Conservation (phyloP, 2,113 vertebrate genomes). For the Struthio camelus region DNA sequence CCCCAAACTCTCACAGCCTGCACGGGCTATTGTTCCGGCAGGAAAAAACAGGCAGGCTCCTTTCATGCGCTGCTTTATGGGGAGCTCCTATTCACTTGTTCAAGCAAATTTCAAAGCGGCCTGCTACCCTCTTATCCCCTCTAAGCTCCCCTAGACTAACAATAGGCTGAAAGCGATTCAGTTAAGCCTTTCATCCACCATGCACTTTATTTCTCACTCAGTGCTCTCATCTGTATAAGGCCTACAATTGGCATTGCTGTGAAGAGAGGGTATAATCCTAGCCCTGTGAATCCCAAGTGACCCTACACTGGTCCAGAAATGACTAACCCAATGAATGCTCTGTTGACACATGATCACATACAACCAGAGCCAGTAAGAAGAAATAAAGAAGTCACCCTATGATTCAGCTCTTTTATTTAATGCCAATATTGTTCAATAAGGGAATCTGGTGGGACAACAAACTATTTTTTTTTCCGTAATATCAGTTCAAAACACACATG, state of each 20-base stretch:
- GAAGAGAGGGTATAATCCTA: slow-evolving; percentile 80
- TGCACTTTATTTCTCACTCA: slow-evolving; percentile 88
- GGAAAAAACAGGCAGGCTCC: slow-evolving; percentile 82
- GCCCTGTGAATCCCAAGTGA: slow-evolving; percentile 80
- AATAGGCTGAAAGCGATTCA: slow-evolving; percentile 95
- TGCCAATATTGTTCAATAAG: slow-evolving; percentile 84
- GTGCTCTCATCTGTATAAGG: slow-evolving; percentile 80
- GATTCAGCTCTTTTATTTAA: slow-evolving; percentile 81
- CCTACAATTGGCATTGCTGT: slow-evolving; percentile 81
- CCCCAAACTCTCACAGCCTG: slow-evolving; percentile 72
- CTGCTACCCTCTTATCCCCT: slow-evolving; percentile 89
- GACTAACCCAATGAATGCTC: slow-evolving; percentile 85
- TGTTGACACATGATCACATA: slow-evolving; percentile 85
- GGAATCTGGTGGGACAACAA: slow-evolving; percentile 77
- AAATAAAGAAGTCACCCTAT: slow-evolving; percentile 80
- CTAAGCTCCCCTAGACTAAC: slow-evolving; percentile 90
- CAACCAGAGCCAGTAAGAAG: slow-evolving; percentile 81
- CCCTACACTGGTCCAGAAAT: slow-evolving; percentile 82
- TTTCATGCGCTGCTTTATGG: slow-evolving; percentile 84
- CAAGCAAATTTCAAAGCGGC: slow-evolving; percentile 92
- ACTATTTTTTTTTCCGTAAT: slow-evolving; percentile 5
- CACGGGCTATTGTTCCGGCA: slow-evolving; percentile 78
- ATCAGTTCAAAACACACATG: slow-evolving; percentile 41
- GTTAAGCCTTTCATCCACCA: slow-evolving; percentile 89
- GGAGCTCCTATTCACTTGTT: slow-evolving; percentile 90